These are phyloP conservation scores for Erinaceus europaeus DNA, from an alignment of 2,113 vertebrate species.

Conservation along the genomic window DNA sequence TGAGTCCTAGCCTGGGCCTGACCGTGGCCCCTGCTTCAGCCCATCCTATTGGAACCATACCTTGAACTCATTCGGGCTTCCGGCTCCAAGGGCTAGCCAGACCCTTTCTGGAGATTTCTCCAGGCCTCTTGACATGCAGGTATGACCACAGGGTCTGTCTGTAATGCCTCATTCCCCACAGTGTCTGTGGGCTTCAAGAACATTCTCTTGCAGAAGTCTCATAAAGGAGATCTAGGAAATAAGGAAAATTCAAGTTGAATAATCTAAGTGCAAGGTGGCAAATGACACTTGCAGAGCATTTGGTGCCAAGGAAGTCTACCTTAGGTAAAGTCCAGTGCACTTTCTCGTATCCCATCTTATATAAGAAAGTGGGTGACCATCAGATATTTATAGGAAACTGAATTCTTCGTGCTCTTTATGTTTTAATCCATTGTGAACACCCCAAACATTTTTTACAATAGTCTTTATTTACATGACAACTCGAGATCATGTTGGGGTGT, in stretches of 20 bases:
- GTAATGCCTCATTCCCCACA: background rate
- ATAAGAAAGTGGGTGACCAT: background rate
- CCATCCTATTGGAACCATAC: background rate
- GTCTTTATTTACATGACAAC: background rate
- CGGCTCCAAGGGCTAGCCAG: background rate
- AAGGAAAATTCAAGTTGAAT: slow-evolving; percentile 15
- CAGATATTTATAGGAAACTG: background rate
- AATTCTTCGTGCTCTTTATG: background rate
- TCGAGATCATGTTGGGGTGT: background rate
- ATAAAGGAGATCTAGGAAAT: slow-evolving; percentile 10
- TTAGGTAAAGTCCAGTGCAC: background rate
- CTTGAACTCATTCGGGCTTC: background rate
- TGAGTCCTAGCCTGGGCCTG: background rate
- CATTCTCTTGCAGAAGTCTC: background rate
- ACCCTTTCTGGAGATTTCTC: background rate
- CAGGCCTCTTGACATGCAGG: background rate
- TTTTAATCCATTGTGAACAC: background rate
- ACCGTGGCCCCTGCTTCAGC: background rate
- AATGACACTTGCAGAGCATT: background rate
- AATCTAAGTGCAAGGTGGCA: background rate
- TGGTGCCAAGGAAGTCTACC: background rate
- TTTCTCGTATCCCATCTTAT: background rate
- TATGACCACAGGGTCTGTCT: background rate
- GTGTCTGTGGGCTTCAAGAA: background rate
- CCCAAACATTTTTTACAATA: background rate